A percentile compares a stretch with the other conserved stretches of the same genome.
These are phyloP conservation scores for Dendroctonus valens DNA, from an alignment of 1,140 invertebrate species.

Conservation along the genomic window DNA sequence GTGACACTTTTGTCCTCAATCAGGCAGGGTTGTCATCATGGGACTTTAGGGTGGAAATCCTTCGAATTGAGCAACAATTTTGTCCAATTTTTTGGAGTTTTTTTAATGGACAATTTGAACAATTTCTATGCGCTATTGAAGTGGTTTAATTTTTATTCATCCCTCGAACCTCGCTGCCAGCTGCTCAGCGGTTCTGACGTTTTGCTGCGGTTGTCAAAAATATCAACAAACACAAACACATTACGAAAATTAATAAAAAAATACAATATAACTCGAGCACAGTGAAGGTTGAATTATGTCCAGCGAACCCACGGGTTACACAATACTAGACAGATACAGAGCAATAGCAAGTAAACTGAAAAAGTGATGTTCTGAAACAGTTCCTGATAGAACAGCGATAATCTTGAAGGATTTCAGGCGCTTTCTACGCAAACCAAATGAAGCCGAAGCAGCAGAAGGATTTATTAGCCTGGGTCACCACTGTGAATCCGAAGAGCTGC, in stretches of 20 bases:
- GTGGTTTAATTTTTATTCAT: no score
- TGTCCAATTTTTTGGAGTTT: no score
- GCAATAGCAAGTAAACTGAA: slow-evolving; percentile 56
- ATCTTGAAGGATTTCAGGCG: slow-evolving; percentile 55
- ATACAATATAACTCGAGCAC: neutral
- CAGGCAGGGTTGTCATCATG: no score
- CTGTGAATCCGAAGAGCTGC: slow-evolving; percentile 71
- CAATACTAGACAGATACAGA: slow-evolving; percentile 56
- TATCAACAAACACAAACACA: no score
- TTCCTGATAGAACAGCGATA: slow-evolving; percentile 13
- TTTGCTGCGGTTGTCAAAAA: neutral
- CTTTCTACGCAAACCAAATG: slow-evolving; percentile 74
- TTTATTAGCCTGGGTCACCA: slow-evolving; percentile 66
- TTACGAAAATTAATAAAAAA: neutral
- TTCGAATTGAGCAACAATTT: no score
- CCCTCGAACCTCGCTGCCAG: no score
- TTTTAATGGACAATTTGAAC: no score
- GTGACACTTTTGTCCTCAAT: neutral
- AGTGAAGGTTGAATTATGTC: slow-evolving; percentile 17
- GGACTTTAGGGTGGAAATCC: no score
- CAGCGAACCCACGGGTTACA: slow-evolving; percentile 37
- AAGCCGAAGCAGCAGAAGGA: slow-evolving; percentile 68
- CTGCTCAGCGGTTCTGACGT: neutral
- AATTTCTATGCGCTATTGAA: no score
- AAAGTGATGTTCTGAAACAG: slow-evolving; percentile 48